Evolutionary conservation across 2,888 invertebrate genomes (phyloP).

Genomic region (Euzophera pinguis): DNA sequence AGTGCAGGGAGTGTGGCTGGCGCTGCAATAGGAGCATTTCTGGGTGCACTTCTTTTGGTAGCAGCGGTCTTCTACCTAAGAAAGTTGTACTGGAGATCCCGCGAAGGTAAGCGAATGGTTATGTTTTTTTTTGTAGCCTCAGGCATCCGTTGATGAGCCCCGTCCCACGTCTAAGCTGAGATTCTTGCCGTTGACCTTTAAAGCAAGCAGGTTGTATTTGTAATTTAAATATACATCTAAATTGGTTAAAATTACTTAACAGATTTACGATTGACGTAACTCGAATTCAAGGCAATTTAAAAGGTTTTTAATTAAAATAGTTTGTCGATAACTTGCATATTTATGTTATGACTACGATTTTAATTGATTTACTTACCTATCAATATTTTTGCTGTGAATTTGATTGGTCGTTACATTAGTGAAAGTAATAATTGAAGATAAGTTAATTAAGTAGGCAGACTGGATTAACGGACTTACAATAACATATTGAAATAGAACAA

Average conservation of each 20-base stretch:
- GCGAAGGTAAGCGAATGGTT: constrained; percentile 65
- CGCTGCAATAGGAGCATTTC: constrained; percentile 85
- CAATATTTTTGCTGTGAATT: neutral
- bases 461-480: too few species aligned
- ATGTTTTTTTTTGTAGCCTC: constrained; percentile 11
- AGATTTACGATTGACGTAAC: constrained; percentile 9
- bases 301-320: neutral
- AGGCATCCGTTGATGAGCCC: constrained; percentile 10
- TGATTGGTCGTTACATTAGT: neutral
- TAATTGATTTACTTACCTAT: too few species aligned
- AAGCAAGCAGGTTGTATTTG: constrained; percentile 5
- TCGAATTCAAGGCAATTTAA: constrained; percentile 11
- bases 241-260: constrained; percentile 12
- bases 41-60: constrained; percentile 81
- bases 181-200: constrained; percentile 9
- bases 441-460: neutral
- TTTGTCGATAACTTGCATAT: neutral
- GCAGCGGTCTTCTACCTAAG: constrained; percentile 79
- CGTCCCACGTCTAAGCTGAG: constrained; percentile 1
- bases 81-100: constrained; percentile 82
- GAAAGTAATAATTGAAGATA: neutral
- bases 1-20: constrained; percentile 85
- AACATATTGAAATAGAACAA: too few species aligned
- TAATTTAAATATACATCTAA: constrained; percentile 12
- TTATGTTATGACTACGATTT: neutral